Evolutionary conservation across 2,113 vertebrate species (phyloP).

Genomic region (Pollachius pollachius): DNA sequence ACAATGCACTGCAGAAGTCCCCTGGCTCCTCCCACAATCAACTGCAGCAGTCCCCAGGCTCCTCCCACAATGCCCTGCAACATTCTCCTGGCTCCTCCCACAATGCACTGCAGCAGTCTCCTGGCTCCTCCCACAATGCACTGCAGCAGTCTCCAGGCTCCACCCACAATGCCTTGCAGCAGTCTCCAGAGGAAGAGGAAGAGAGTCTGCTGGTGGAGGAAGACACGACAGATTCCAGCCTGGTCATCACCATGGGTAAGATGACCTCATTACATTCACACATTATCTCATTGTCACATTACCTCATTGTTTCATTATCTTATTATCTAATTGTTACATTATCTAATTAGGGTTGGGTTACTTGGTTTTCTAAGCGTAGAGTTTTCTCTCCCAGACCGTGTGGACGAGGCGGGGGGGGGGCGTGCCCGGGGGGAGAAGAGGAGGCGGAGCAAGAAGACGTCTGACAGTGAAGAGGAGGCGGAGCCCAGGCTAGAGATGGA

Average conservation of each 20-base stretch:
- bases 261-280: neutral
- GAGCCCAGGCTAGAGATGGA: conserved; percentile 79
- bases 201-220: conserved; percentile 54
- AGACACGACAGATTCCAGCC: conserved; percentile 56
- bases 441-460: neutral
- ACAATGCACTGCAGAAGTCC: too few species aligned
- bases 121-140: too few species aligned
- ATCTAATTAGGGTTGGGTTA: neutral
- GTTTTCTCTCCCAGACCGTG: conserved; percentile 51
- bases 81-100: too few species aligned
- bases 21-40: too few species aligned
- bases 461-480: conserved; percentile 23
- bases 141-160: neutral
- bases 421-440: conserved; percentile 28
- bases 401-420: conserved; percentile 38
- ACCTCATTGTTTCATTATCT: neutral
- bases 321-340: too few species aligned
- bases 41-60: neutral
- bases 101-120: too few species aligned
- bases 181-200: neutral
- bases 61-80: too few species aligned
- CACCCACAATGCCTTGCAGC: neutral
- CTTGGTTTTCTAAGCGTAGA: too few species aligned
- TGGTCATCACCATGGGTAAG: conserved; percentile 69
- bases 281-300: neutral